These are phyloP conservation scores for Rambutsinella grinnellia DNA, from an alignment of 2,888 invertebrate genomes.

Conservation along the genomic window DNA sequence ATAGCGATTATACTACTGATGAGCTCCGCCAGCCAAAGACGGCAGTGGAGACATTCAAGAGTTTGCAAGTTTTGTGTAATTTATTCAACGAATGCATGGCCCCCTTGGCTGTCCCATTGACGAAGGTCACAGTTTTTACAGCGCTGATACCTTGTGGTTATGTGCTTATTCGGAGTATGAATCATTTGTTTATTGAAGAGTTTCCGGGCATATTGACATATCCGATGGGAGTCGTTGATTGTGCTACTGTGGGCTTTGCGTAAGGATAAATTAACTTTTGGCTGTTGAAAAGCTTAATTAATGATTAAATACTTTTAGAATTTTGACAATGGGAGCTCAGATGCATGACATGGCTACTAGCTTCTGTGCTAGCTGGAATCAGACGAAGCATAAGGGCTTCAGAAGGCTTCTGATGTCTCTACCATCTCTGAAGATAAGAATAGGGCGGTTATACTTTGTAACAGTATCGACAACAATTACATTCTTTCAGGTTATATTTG, in stretches of 20 bases:
- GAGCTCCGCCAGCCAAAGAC: slow-evolving; percentile 1
- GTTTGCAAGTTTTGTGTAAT: slow-evolving; percentile 16
- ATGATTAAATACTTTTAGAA: not conserved
- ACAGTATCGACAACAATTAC: slow-evolving; percentile 35
- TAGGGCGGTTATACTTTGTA: slow-evolving; percentile 29
- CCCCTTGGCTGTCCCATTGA: slow-evolving; percentile 9
- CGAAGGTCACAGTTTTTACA: not conserved
- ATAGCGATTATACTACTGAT: slow-evolving; percentile 25
- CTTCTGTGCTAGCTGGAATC: slow-evolving; percentile 35
- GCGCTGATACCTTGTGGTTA: slow-evolving; percentile 36
- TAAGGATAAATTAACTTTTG: slow-evolving; percentile 3
- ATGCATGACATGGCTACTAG: slow-evolving; percentile 28
- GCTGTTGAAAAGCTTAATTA: not conserved
- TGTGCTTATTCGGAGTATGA: slow-evolving; percentile 39
- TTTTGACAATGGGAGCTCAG: slow-evolving; percentile 17
- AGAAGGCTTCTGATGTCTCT: slow-evolving; percentile 23
- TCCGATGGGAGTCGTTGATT: slow-evolving; percentile 33
- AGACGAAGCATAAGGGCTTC: slow-evolving; percentile 17
- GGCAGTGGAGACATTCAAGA: slow-evolving; percentile 18
- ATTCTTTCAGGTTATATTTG: slow-evolving; percentile 26
- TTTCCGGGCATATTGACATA: slow-evolving; percentile 50
- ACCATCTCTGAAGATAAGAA: slow-evolving; percentile 28
- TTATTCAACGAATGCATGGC: slow-evolving; percentile 35
- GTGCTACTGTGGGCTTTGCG: slow-evolving; percentile 11
- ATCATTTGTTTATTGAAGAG: slow-evolving; percentile 39